Percentiles rank a stretch among this genome's conserved stretches.
These are phyloP conservation scores for Tiaroga cobitis DNA, from an alignment of 2,797 vertebrate species.

Conservation along the genomic window DNA sequence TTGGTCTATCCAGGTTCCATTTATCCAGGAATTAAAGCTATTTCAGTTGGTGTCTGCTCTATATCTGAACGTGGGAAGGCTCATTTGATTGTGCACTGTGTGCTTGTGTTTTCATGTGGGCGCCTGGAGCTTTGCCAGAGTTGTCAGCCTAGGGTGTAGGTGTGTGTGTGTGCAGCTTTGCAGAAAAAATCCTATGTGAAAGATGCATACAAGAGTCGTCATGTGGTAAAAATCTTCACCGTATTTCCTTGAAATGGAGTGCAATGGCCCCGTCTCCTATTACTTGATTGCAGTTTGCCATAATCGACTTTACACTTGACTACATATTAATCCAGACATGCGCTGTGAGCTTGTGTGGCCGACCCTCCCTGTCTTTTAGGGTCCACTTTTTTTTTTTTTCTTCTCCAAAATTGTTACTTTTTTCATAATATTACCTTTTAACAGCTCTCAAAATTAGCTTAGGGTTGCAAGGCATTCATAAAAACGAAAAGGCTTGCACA, in stretches of 20 bases:
- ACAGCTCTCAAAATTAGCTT: constrained; percentile 2
- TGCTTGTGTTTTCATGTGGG: constrained; percentile 10
- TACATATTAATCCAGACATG: constrained; percentile 10
- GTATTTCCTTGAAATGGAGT: constrained; percentile 23
- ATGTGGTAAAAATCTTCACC: constrained; percentile 9
- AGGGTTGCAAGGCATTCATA: constrained; percentile 16
- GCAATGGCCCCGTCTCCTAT: not conserved
- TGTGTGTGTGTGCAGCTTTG: not conserved
- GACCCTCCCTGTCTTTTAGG: constrained; percentile 23
- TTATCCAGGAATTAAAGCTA: not conserved
- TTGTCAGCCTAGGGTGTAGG: not conserved
- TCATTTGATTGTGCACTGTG: constrained; percentile 15
- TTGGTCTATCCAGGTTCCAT: not conserved
- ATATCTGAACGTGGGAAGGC: constrained; percentile 26
- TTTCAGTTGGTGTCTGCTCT: constrained; percentile 16
- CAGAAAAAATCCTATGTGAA: not conserved
- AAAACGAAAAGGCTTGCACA: constrained; percentile 5
- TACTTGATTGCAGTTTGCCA: constrained; percentile 38
- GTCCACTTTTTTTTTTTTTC: not conserved
- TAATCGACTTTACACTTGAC: constrained; percentile 6
- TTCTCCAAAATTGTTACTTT: not conserved
- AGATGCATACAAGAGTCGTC: not conserved
- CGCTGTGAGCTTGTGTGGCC: constrained; percentile 21
- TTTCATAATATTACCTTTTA: not conserved
- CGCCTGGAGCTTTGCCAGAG: not conserved